Conservation (phyloP, 2,888 invertebrate species). For the Cantharis nigra region DNA sequence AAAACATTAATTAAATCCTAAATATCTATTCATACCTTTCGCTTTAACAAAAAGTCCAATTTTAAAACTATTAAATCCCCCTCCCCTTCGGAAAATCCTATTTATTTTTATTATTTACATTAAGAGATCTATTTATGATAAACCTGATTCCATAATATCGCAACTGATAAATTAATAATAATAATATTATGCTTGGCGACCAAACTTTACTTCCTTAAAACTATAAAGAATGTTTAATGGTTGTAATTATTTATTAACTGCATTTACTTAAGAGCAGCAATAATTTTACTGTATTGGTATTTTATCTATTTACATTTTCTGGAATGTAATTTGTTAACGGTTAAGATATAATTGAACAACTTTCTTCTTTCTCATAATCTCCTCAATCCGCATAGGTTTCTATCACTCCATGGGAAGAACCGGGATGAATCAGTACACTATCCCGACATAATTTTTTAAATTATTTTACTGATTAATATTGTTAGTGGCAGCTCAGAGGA, state of each 20-base stretch:
- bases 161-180: background rate
- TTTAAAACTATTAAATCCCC: background rate
- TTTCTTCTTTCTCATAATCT: background rate
- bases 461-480: no score
- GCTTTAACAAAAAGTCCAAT: no score
- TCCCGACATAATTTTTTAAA: no score
- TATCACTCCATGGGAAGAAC: background rate
- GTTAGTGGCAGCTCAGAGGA: no score
- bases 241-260: background rate
- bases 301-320: background rate
- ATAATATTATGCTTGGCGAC: background rate
- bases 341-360: background rate
- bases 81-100: no score
- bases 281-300: background rate
- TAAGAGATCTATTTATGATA: background rate
- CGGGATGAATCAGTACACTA: no score
- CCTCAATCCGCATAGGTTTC: background rate
- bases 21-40: no score
- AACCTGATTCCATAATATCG: background rate
- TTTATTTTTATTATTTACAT: background rate
- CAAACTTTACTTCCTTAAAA: background rate
- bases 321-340: background rate
- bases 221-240: background rate
- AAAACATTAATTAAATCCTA: no score
- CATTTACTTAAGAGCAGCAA: background rate